Evolutionary conservation across 2,888 invertebrate species (phyloP), one percentile per base, ranked within the genome.

Genomic region (Leptinotarsa haldemani): DNA sequence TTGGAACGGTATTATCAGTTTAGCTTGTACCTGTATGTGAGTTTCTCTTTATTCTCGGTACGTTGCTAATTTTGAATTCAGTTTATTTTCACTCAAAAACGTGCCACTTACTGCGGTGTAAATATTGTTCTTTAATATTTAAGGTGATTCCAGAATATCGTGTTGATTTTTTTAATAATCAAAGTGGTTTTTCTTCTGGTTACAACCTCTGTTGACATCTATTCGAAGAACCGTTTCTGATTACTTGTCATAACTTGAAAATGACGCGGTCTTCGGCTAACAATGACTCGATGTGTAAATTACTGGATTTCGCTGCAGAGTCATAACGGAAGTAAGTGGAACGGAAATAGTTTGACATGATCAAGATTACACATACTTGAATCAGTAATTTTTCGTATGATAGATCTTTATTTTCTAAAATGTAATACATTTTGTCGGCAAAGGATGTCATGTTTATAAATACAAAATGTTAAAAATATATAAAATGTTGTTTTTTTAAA

Each of bases 201-300:
- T 18, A 56, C 56, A 13, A 56, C 25, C 22, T 18, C 56, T 13
- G 12, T 12, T 56, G 18, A 56, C 4, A 22, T 22, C 4, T 13
- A 16, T 56, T 56, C 56, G 13, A 22, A 56, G 56, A 56, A 56
- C 3, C 22, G 15, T 22, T 20, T 25, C 56, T 9, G 56, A 56
- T 56, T 22, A 56, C 56, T 13, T 13, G 56, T 1, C 56, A 56
- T 56, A 20, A 15, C 56, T 20, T 13, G 56, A 22, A 56, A 56
- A 56, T 56, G 56, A 56, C 56, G 56, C 56, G 22, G 20, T 56
- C 56, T 56, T 56, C 56, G 3, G 22, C 52, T 52, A 52, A 52
- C 52, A 52, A 52, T 52, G 52, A 52, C 52, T 18, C 18, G 52
- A 52, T 18, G 7, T 18, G 52, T n/a, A 52, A 52, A 56, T 22